Evolutionary conservation across 53 echinoderm and acorn worm genomes (phyloP), one percentile per base, ranked within the genome.

Genomic region (Actinopyga echinites): DNA sequence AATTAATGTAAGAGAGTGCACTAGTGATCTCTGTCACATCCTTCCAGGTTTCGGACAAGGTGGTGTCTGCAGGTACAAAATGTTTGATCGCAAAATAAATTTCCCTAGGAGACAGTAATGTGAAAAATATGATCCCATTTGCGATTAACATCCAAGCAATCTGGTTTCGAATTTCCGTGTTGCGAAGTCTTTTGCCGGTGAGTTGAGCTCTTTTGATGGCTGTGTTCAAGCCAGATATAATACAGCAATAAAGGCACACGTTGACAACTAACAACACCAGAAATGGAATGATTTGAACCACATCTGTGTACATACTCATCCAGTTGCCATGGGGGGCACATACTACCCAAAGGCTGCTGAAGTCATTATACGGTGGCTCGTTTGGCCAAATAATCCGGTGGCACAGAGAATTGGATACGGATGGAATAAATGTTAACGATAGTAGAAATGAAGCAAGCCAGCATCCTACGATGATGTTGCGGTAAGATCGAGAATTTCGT

Each of bases 91-190:
- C 24, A 58, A 79, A 79, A 20, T n/a, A 57, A 20, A 79, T 58
- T 55, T 79, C 79, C 40, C 26, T 56, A 13, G 79, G 79, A 5
- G 58, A 79, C 5, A 79, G 59, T 23, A 79, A 58, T 9, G 36
- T 32, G 33, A 60, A 80, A 29, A 80, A 80, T 32, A 80, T 59
- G 5, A 80, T 61, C 15, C 81, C 81, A 42, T 59, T 80, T 15
- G 63, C 81, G 22, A 80, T 62, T 12, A 80, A 62, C 81, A 80
- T 80, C 81, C 81, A 80, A 80, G 81, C 81, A 37, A 80, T 80
- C 35, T 80, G 81, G 62, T 80, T 80, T 80, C 81, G 62, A 10
- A 80, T 59, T 35, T 60, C 63, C 26, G 81, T 80, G 34, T 80
- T 80, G 10, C 81, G 81, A 62, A 80, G 60, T 38, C 62, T 59